Evolutionary conservation across 2,888 invertebrate genomes (phyloP).

Genomic region (Cephus runcator): DNA sequence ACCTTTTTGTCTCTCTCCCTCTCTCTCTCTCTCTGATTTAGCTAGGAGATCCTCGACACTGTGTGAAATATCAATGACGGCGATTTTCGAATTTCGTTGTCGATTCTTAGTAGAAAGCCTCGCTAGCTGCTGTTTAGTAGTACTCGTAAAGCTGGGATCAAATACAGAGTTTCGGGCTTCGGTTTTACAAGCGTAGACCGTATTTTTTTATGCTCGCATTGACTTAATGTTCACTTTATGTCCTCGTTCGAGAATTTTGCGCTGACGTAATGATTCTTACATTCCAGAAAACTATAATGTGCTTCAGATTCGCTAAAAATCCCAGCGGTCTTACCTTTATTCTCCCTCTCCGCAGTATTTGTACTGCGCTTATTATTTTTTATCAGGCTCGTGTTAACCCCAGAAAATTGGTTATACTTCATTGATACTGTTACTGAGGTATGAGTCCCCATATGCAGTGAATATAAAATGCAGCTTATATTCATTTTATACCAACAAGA

Average conservation of each 20-base stretch:
- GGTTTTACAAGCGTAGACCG: constrained; percentile 22
- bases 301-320: not conserved
- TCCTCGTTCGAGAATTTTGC: constrained; percentile 6
- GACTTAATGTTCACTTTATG: constrained; percentile 28
- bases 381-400: not conserved
- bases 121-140: constrained; percentile 23
- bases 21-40: not conserved
- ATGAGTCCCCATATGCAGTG: not conserved
- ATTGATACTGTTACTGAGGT: not conserved
- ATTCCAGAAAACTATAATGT: not conserved
- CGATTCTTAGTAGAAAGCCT: constrained; percentile 21
- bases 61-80: constrained; percentile 32
- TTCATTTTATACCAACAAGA: constrained; percentile 44
- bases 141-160: constrained; percentile 31
- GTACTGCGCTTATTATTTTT: not conserved
- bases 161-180: constrained; percentile 16
- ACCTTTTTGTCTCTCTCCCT: not conserved
- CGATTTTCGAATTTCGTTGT: constrained; percentile 31
- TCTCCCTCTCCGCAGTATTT: not conserved
- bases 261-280: constrained; percentile 21
- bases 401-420: not conserved
- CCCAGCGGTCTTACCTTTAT: not conserved
- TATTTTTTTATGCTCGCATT: constrained; percentile 15
- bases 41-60: constrained; percentile 25
- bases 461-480: constrained; percentile 45